Evolutionary conservation across 2,113 vertebrate species (phyloP).

Genomic region (Petrocephalus microphthalmus): DNA sequence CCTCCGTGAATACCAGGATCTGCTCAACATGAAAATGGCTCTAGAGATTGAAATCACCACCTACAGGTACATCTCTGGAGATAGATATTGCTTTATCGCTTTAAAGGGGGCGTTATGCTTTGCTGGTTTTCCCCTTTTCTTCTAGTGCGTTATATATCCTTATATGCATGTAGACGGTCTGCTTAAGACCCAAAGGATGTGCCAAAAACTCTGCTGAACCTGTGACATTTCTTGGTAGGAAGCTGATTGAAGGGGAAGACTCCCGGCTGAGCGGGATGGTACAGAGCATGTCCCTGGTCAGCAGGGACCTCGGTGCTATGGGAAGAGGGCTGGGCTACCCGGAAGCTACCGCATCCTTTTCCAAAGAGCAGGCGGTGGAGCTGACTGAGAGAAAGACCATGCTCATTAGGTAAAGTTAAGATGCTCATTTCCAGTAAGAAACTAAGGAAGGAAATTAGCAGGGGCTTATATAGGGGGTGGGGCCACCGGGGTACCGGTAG

Average conservation of each 20-base stretch:
- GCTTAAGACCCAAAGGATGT: background rate
- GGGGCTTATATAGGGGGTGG: too few species aligned
- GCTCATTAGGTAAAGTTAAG: conserved; percentile 57
- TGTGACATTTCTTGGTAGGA: conserved; percentile 41
- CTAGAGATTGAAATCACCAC: conserved; percentile 69
- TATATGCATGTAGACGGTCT: background rate
- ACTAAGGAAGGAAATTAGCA: background rate
- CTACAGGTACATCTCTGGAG: conserved; percentile 51
- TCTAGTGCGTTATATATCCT: background rate
- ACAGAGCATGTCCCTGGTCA: conserved; percentile 48
- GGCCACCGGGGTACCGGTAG: too few species aligned
- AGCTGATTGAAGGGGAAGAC: conserved; percentile 67
- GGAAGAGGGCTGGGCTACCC: background rate
- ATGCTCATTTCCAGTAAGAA: background rate
- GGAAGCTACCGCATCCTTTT: conserved; percentile 37
- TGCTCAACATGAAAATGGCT: conserved; percentile 66
- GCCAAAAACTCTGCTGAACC: background rate
- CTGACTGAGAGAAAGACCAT: conserved; percentile 49
- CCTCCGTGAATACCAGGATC: conserved; percentile 64
- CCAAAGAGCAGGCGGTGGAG: conserved; percentile 58
- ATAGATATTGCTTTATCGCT: background rate
- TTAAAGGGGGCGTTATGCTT: background rate
- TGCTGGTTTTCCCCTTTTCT: background rate
- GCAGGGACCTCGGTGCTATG: background rate
- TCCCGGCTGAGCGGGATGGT: conserved; percentile 55